phyloP scores from a whole-genome alignment of 2,113 vertebrate species.

The Euleptes europaea region DNA sequence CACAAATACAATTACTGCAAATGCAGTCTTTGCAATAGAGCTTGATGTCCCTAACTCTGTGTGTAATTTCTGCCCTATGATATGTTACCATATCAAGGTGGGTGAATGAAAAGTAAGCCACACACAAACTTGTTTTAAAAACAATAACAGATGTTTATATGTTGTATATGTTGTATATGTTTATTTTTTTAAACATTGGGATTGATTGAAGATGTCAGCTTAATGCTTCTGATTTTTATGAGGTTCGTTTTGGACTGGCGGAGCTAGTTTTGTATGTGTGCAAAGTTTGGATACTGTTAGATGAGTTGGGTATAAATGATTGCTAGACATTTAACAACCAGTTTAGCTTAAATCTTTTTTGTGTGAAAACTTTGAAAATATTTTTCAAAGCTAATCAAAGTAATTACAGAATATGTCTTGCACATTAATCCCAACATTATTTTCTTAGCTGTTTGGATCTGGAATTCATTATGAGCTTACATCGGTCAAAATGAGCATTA shows the following conservation, averaged over 20 bases:
- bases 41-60: not conserved
- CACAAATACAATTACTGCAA: not conserved
- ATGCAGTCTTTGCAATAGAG: not conserved
- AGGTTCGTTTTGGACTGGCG: not conserved
- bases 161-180: not conserved
- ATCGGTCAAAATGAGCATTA: too few species aligned
- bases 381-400: too few species aligned
- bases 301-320: not conserved
- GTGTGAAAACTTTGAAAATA: conserved; percentile 37
- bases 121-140: not conserved
- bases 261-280: not conserved
- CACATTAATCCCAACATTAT: too few species aligned
- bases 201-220: not conserved
- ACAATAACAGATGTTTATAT: not conserved
- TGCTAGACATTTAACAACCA: not conserved
- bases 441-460: too few species aligned
- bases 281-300: too few species aligned
- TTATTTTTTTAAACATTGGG: too few species aligned
- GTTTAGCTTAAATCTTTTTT: conserved; percentile 12
- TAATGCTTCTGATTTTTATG: not conserved
- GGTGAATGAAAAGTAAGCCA: not conserved
- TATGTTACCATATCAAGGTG: not conserved
- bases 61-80: not conserved
- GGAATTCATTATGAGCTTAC: too few species aligned
- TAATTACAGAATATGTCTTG: too few species aligned